Evolutionary conservation across 2,888 invertebrate genomes (phyloP), one percentile per base, ranked within the genome.

Genomic region (Pseudanteris insignis): DNA sequence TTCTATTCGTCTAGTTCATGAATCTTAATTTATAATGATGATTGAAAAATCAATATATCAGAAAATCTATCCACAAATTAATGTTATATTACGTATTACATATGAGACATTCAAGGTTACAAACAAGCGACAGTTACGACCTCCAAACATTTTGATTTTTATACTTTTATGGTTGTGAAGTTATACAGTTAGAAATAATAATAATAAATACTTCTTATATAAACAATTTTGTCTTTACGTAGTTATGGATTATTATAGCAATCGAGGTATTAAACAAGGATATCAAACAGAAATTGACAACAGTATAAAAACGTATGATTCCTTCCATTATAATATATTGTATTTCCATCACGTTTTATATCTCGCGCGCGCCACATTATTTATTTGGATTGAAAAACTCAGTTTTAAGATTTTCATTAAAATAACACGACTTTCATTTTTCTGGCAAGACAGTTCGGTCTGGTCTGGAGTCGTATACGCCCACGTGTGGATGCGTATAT

Each of bases 351-450:
- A 48, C 47, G 38, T 48, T 40, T 40, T 34, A 50, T 40, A 40
- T 13, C 33, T 33, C 14, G 11, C 11, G 21, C 14, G 10, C 18
- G 8, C 26, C 12, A 26, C 33, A 40, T 33, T 40, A 40, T 38
- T 50, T 50, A 50, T 40, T 50, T 50, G 24, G 26, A 9, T 28
- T 11, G 18, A 40, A 40, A 40, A 40, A 40, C 32, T 18, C 33
- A 13, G 33, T 40, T 32, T 53, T 37, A 43, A 44, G 36, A 43
- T 44, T 53, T 44, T 18, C 36, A 53, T 25, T 44, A 44, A 43
- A 44, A 53, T 53, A 53, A 44, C 44, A 53, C 29, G 44, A 44
- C 53, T 53, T 43, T 44, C 37, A 53, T 44, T 43, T 53, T 44
- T 44, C 44, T 44, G 26, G 37, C 30, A 37, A 15, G 30, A 53